Base-by-base conservation (phyloP, 2,797 vertebrate species). In the Sebastes diaconus region DNA sequence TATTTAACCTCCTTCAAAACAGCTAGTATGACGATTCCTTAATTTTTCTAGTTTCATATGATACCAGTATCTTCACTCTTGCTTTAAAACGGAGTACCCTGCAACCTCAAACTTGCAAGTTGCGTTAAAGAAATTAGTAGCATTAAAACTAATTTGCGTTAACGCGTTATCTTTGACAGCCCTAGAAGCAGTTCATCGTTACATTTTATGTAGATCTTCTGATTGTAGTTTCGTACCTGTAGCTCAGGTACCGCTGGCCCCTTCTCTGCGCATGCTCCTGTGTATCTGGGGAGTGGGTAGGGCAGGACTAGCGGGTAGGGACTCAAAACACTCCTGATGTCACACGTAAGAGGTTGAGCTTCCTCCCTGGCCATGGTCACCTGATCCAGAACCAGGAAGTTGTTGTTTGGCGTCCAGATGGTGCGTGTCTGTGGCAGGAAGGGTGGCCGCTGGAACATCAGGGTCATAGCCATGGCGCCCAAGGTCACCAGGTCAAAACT, bases 401-500 rank as follows among this genome's bases (percentile, higher is more conserved):
- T 96, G 93, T 98, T 98, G 97, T 97, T 98, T 25, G 98, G 97
- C 30, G 98, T 95, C 98, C 98, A 99, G 75, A 98, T 92, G 4
- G 97, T 97, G 79, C 96, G 97, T 77, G 96, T 98, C 91, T 97
- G 97, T 52, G 96, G 92, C 66, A 98, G 88, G 91, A 99, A 99
- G 63, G 98, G 98, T 42, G 97, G 97, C 12, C 98, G 97, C 80
- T 99, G 97, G 94, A 99, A 99, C 92, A 97, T 93, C 80, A 99
- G 93, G 63, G 96, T 96, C 82, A 98, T 94, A 4, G 98, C 97
- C 90, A 97, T 97, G 13, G 98, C 98, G 14, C 98, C 98, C 64
- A 97, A 86, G 29, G 97, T 97, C 90, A 99, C 97, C 42, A 99
- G 95, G 92, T 99, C 98, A 90, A 99, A 99, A 92, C 98, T 99